A percentile compares a stretch with the other conserved stretches of the same genome.
Evolutionary conservation across 53 echinoderm and acorn worm genomes (phyloP).

Genomic region (Zoroaster sp.): DNA sequence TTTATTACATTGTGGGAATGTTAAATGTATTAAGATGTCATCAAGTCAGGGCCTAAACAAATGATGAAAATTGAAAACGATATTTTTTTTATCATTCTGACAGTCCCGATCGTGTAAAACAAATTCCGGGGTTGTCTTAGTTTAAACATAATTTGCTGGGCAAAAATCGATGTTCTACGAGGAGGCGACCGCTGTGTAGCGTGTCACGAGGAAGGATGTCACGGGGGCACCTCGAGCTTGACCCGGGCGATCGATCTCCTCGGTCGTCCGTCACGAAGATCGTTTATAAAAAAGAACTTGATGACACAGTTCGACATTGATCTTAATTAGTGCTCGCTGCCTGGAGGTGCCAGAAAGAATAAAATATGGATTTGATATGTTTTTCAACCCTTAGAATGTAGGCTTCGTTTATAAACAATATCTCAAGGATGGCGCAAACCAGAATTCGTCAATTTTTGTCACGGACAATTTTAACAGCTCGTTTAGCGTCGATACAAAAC

Average conservation of each 20-base stretch:
- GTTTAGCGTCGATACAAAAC: neutral
- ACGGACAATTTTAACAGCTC: neutral
- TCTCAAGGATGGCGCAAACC: neutral
- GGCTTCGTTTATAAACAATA: constrained; percentile 6
- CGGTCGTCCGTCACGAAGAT: neutral
- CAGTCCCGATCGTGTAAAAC: too few species aligned
- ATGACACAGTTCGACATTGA: neutral
- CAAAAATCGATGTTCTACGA: neutral
- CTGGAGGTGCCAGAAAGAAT: neutral
- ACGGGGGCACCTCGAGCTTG: neutral
- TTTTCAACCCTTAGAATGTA: neutral
- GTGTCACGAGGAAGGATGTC: neutral
- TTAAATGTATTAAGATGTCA: too few species aligned
- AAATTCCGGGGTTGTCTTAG: neutral
- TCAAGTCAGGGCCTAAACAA: too few species aligned
- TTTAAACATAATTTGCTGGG: constrained; percentile 4
- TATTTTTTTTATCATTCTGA: too few species aligned
- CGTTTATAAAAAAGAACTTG: neutral
- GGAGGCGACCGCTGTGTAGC: neutral
- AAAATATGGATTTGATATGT: neutral
- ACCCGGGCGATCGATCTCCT: constrained; percentile 8
- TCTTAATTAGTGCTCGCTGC: neutral
- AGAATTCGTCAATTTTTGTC: neutral
- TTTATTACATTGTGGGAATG: too few species aligned
- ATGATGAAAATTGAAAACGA: too few species aligned